Percentiles rank a stretch among this genome's conserved stretches.
These are phyloP conservation scores for Charanyca ferruginea DNA, from an alignment of 2,888 invertebrate species.

Conservation along the genomic window DNA sequence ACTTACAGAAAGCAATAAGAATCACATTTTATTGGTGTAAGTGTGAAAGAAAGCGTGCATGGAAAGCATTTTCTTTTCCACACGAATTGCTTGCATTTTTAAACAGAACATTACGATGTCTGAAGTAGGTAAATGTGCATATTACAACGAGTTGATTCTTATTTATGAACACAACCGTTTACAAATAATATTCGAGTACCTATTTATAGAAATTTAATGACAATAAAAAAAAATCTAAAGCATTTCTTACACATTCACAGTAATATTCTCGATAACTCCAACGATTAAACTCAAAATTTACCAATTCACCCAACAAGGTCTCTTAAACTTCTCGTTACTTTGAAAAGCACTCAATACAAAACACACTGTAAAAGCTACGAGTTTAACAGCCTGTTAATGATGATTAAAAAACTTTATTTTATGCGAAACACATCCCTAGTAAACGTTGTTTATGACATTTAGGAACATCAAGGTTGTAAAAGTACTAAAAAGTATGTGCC, in stretches of 20 bases:
- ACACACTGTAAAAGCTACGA: constrained; percentile 12
- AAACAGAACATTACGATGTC: constrained; percentile 24
- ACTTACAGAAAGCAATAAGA: constrained; percentile 40
- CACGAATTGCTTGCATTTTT: constrained; percentile 42
- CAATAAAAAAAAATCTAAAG: background rate
- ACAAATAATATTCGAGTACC: background rate
- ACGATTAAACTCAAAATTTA: constrained; percentile 29
- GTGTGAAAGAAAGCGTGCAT: constrained; percentile 36
- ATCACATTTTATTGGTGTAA: constrained; percentile 41
- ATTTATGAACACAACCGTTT: background rate
- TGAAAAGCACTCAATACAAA: constrained; percentile 17
- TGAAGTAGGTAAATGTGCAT: constrained; percentile 15
- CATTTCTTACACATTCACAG: background rate
- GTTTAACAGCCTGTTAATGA: constrained; percentile 55
- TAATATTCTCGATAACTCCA: constrained; percentile 1
- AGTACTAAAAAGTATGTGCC: too few relatives aligned
- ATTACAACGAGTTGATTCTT: constrained; percentile 4
- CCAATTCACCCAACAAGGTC: constrained; percentile 16
- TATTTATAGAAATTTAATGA: background rate
- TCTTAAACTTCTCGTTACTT: constrained; percentile 7
- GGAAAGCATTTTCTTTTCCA: constrained; percentile 39
- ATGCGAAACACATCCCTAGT: too few relatives aligned
- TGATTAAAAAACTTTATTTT: too few relatives aligned
- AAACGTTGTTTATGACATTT: too few relatives aligned
- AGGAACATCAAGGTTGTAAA: too few relatives aligned